Conservation (phyloP, 1,140 invertebrate species). For the Oncopeltus fasciatus region DNA sequence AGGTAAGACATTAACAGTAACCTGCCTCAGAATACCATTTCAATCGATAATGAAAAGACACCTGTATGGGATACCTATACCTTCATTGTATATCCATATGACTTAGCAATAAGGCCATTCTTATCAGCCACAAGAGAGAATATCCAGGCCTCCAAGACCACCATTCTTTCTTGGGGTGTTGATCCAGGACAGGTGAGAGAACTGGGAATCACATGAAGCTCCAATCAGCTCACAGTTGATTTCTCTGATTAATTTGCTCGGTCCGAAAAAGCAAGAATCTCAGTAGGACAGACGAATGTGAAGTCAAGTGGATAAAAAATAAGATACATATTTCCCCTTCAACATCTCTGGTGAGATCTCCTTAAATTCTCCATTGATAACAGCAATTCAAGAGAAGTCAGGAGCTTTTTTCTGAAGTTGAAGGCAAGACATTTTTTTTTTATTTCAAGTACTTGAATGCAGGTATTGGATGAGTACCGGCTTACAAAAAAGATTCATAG, state of each 20-base stretch:
- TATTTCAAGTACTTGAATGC: no score
- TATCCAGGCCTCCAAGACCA: conserved; percentile 89
- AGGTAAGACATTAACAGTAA: conserved; percentile 95
- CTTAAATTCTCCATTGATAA: conserved; percentile 78
- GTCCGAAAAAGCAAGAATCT: conserved; percentile 89
- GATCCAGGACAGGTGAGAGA: conserved; percentile 85
- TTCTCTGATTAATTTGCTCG: conserved; percentile 59
- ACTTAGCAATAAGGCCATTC: conserved; percentile 64
- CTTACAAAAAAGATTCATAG: no score
- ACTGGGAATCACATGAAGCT: conserved; percentile 81
- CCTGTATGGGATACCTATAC: conserved; percentile 76
- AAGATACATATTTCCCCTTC: conserved; percentile 82
- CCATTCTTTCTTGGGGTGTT: conserved; percentile 91
- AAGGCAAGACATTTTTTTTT: conserved; percentile 2
- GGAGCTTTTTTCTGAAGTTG: conserved; percentile 73
- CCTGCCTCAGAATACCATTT: conserved; percentile 81
- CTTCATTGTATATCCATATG: conserved; percentile 89
- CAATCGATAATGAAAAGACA: conserved; percentile 95
- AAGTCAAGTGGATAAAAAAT: conserved; percentile 94
- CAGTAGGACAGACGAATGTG: conserved; percentile 91
- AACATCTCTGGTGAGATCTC: conserved; percentile 70
- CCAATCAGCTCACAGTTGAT: conserved; percentile 74
- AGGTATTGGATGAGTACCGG: no score
- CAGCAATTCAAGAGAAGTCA: conserved; percentile 70
- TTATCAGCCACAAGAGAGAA: conserved; percentile 93